Percentiles rank a stretch among this genome's conserved stretches.
Evolutionary conservation across 23 tunicate genomes (phyloP).

Genomic region (Phallusia fumigata): DNA sequence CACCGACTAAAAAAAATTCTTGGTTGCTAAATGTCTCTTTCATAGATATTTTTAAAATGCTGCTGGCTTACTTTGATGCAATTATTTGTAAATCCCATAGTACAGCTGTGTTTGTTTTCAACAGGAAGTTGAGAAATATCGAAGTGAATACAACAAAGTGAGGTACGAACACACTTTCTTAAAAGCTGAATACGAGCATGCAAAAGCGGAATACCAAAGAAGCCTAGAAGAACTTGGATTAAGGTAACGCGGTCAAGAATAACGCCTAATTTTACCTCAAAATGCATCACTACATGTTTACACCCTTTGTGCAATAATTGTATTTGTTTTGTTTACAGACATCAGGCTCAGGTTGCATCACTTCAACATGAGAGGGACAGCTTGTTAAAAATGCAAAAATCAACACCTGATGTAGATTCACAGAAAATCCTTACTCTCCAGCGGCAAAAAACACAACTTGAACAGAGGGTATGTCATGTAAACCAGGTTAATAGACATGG

Average conservation of each 20-base stretch:
- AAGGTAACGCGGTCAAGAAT: too few relatives aligned
- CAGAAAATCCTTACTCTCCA: slow-evolving; percentile 51
- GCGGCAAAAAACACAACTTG: slow-evolving; percentile 79
- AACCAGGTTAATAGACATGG: too few relatives aligned
- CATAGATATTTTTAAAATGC: too few relatives aligned
- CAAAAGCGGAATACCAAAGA: slow-evolving; percentile 67
- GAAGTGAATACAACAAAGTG: slow-evolving; percentile 82
- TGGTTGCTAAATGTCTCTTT: too few relatives aligned
- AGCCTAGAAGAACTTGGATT: slow-evolving; percentile 65
- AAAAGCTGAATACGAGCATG: slow-evolving; percentile 83
- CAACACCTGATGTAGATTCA: slow-evolving; percentile 50
- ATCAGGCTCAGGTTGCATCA: slow-evolving; percentile 75
- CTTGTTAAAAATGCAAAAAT: slow-evolving; percentile 47
- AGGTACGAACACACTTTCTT: slow-evolving; percentile 80
- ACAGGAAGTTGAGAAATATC: slow-evolving; percentile 90
- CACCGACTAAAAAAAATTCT: too few relatives aligned
- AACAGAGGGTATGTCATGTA: slow-evolving; percentile 79
- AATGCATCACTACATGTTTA: too few relatives aligned
- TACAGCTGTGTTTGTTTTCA: too few relatives aligned
- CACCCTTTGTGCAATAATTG: too few relatives aligned
- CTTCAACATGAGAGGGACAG: slow-evolving; percentile 75
- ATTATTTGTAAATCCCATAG: neutral
- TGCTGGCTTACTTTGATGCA: too few relatives aligned
- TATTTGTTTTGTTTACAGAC: too few relatives aligned
- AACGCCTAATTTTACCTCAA: too few relatives aligned